phyloP scores from a whole-genome alignment of 2,797 vertebrate species.

The Iguana delicatissima region DNA sequence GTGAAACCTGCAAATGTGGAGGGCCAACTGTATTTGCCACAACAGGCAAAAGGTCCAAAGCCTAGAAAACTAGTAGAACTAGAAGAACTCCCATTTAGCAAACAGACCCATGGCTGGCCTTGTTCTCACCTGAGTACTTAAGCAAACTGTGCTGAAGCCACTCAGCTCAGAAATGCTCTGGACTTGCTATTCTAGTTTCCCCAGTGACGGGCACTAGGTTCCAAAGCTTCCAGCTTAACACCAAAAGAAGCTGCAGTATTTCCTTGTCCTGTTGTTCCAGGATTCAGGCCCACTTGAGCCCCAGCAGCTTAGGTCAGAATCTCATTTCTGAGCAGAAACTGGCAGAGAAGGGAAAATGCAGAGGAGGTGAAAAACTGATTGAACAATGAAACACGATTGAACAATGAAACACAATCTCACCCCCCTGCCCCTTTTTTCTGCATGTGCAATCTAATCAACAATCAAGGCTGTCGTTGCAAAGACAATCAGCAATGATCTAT shows the following conservation, averaged over 20 bases:
- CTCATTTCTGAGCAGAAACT: background rate
- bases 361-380: background rate
- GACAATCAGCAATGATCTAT: no score
- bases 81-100: background rate
- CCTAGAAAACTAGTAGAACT: background rate
- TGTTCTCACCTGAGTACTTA: background rate
- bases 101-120: no score
- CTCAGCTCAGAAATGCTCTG: background rate
- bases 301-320: background rate
- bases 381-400: background rate
- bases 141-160: background rate
- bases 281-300: no score
- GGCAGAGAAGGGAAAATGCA: fast-evolving
- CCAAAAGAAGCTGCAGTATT: background rate
- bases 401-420: fast-evolving
- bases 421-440: no score
- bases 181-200: conserved; percentile 54
- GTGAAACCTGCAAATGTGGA: no score
- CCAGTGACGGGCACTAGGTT: conserved; percentile 41
- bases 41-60: background rate
- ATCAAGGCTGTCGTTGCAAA: background rate
- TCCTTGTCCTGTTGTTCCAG: background rate
- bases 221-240: background rate
- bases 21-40: no score
- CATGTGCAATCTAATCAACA: background rate